Evolutionary conservation across 2,888 invertebrate genomes (phyloP), one percentile per base, ranked within the genome.

Genomic region (Troilus luridus): DNA sequence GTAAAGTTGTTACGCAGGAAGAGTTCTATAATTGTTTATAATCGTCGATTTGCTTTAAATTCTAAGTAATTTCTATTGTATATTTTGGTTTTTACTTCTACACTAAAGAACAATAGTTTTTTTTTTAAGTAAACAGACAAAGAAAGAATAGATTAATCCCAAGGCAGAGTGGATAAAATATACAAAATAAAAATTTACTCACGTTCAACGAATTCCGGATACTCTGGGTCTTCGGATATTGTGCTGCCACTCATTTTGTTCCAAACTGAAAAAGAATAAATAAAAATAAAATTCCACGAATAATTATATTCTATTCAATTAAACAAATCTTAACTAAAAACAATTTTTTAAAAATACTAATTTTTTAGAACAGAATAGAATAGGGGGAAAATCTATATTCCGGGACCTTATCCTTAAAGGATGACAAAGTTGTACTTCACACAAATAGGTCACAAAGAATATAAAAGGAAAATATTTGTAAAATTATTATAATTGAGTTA

Each of bases 161-260:
- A 17, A 6, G 17, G 17, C 60, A 60, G 19, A 21, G 59, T 59
- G 62, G 3, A 62, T 21, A 62, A 62, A 7, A 21, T 62, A n/a
- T 9, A 64, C n/a, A n/a, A 64, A 62, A 62, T 7, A 64, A 64
- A 64, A 12, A 10, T 27, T 2, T 64, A 90, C 90, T 90, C 54
- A 90, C 90, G 90, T 59, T 92, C 92, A 88, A 93, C 92, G 85
- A 93, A 93, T 91, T 93, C 93, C 12, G 92, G 93, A 81, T 93
- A 93, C 90, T 93, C 92, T 5, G 92, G 92, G 89, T 93, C 93
- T 67, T 93, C 93, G 17, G 93, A 93, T 24, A 93, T 92, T 27
- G 92, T 92, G 58, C 93, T 93, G 72, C 93, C 93, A 89, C 93
- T 93, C 93, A 93, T 93, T 89, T 93, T 93, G 90, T 92, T 92